These are phyloP conservation scores for Bolinopsis microptera DNA, from an alignment of 37 sponge, comb jelly and placozoan species.

Conservation along the genomic window DNA sequence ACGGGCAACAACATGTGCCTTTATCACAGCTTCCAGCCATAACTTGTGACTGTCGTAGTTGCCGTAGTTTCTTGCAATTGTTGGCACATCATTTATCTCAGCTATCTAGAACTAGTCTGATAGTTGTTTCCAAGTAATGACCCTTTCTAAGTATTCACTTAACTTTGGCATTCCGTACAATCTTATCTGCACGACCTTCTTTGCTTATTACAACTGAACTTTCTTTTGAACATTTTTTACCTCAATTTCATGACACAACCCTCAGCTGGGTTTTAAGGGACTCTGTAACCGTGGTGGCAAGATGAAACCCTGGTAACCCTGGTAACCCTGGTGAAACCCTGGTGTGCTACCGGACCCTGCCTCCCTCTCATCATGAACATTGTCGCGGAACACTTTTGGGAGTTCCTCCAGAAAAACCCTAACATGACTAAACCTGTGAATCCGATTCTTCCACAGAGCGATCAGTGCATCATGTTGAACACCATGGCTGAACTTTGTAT, in stretches of 20 bases:
- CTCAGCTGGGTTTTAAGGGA: not conserved
- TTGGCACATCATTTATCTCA: not conserved
- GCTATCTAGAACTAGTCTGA: not conserved
- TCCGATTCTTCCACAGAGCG: not conserved
- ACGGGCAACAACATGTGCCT: too few relatives aligned
- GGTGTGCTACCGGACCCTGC: too few relatives aligned
- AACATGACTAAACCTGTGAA: not conserved
- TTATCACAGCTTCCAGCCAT: too few relatives aligned
- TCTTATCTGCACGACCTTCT: not conserved
- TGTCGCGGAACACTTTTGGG: not conserved
- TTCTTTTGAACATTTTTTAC: too few relatives aligned
- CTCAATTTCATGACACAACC: not conserved
- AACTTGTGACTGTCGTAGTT: not conserved
- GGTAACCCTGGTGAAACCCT: not conserved
- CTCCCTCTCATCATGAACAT: constrained; percentile 2
- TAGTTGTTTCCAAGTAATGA: not conserved
- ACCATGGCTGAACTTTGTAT: constrained; percentile 57
- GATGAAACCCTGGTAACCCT: too few relatives aligned
- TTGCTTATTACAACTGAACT: too few relatives aligned
- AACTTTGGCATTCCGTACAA: not conserved
- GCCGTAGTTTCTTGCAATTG: not conserved
- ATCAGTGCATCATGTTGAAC: constrained; percentile 35
- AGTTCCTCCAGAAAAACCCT: constrained; percentile 13
- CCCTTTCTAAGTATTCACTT: not conserved
- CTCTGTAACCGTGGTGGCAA: not conserved